Evolutionary conservation across 2,113 vertebrate genomes (phyloP).

Genomic region (Chauna torquata): DNA sequence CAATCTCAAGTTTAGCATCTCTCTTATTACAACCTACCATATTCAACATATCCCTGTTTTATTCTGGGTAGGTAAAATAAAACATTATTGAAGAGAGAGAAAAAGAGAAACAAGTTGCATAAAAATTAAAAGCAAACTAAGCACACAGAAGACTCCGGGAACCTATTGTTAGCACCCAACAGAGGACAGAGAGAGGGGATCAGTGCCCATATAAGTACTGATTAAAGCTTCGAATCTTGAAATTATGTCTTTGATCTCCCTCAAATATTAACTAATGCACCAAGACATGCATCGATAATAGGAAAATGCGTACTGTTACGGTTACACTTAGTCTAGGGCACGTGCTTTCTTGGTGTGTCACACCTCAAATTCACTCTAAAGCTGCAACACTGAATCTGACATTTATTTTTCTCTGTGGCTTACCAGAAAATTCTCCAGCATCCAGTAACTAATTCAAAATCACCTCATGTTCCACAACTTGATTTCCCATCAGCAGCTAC

Average conservation of each 20-base stretch:
- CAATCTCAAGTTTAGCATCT: neutral
- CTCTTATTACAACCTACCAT: neutral
- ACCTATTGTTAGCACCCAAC: neutral
- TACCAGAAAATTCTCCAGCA: neutral
- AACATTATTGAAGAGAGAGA: neutral
- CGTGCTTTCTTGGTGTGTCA: rapidly evolving
- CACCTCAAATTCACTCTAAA: neutral
- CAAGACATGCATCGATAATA: neutral
- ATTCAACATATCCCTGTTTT: neutral
- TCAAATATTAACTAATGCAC: neutral
- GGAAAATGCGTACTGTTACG: neutral
- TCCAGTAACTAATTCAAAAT: neutral
- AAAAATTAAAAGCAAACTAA: neutral
- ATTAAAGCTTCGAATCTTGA: neutral
- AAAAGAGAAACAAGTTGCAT: neutral
- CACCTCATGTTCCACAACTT: neutral
- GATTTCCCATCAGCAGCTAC: neutral
- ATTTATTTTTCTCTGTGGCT: neutral
- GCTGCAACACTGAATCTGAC: neutral
- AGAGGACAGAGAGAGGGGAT: neutral
- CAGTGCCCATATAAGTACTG: rapidly evolving
- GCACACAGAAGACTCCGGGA: rapidly evolving
- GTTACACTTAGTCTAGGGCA: neutral
- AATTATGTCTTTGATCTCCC: neutral
- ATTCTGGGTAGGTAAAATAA: neutral